A percentile compares a stretch with the other conserved stretches of the same genome.
Conservation (phyloP, 2,888 invertebrate genomes). For the Pachydiplax longipennis region DNA sequence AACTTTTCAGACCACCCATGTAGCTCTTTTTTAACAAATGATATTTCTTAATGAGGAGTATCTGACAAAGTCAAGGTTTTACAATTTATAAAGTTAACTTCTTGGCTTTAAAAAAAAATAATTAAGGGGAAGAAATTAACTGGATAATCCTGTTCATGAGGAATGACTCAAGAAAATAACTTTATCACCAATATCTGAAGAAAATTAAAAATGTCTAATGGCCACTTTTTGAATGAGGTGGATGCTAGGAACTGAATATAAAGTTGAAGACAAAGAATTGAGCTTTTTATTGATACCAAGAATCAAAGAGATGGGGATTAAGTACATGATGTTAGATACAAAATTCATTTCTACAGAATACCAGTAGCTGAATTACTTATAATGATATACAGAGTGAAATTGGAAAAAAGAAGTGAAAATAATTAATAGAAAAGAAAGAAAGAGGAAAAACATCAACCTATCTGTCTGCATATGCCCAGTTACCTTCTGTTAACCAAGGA, state of each 20-base stretch:
- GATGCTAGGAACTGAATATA: background rate
- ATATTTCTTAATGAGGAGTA: background rate
- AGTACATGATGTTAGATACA: background rate
- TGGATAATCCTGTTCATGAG: background rate
- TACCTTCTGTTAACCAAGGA: constrained; percentile 95
- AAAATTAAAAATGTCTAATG: background rate
- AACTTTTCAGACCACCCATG: too few relatives aligned
- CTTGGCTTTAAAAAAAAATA: background rate
- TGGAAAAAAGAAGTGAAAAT: background rate
- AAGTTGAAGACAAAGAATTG: background rate
- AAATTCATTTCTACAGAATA: background rate
- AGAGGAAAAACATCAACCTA: constrained; percentile 28
- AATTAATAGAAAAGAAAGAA: background rate
- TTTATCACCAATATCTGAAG: background rate
- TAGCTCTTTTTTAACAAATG: background rate
- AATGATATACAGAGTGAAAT: constrained; percentile 19
- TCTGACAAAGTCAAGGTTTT: background rate
- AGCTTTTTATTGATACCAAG: constrained; percentile 28
- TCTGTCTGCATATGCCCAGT: constrained; percentile 46
- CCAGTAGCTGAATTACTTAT: constrained; percentile 34
- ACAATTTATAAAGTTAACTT: background rate
- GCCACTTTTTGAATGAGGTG: background rate
- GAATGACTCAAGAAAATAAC: background rate
- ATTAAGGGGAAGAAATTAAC: background rate
- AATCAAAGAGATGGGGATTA: constrained; percentile 5